These are phyloP conservation scores for Geodia barretti DNA, from an alignment of 37 sponge, comb jelly and placozoan species.

Conservation along the genomic window DNA sequence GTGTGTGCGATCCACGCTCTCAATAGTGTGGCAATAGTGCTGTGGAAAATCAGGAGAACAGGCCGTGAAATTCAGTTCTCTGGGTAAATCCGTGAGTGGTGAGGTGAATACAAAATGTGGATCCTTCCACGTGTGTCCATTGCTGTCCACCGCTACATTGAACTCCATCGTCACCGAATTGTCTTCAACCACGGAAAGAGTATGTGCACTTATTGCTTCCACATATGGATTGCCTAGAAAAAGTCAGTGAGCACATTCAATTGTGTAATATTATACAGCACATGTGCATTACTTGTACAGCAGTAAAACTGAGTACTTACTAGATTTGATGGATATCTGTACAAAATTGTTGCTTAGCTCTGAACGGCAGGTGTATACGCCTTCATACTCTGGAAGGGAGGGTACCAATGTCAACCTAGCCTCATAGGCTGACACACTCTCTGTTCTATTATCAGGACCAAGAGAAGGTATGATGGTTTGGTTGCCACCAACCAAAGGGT, in stretches of 20 bases:
- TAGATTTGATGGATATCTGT: not conserved
- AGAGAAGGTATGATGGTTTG: not conserved
- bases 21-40: not conserved
- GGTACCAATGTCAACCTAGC: not conserved
- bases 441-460: not conserved
- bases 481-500: not conserved
- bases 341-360: not conserved
- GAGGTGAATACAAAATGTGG: not conserved
- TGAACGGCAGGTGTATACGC: not conserved
- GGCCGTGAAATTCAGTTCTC: not conserved
- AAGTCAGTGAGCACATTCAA: too few relatives aligned
- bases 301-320: not conserved
- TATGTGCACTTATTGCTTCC: not conserved
- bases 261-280: too few relatives aligned
- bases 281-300: not conserved
- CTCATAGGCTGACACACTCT: not conserved
- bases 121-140: constrained; percentile 8
- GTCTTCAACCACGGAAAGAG: not conserved
- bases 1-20: not conserved
- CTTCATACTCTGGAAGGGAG: not conserved
- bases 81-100: too few relatives aligned
- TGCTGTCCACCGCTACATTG: constrained; percentile 8
- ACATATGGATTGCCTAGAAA: constrained; percentile 5
- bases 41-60: not conserved
- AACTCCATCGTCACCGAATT: constrained; percentile 8